Conservation (phyloP, 2,797 vertebrate species). For the Parambassis ranga region DNA sequence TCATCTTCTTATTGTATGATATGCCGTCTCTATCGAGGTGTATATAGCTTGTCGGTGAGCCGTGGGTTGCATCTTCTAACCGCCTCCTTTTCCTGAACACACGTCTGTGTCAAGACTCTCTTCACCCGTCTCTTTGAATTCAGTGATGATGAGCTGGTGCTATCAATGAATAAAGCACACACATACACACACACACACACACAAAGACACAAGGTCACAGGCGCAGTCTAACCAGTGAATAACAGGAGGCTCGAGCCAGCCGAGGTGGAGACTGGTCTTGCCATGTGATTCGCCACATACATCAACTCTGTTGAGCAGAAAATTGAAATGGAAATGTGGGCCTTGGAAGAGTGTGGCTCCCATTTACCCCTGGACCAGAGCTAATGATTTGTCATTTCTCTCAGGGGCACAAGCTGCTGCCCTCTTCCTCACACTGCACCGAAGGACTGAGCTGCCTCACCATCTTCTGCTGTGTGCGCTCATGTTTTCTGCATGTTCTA, state of each 20-base stretch:
- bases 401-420: slow-evolving; percentile 70
- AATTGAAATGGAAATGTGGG: slow-evolving; percentile 86
- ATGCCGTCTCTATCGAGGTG: background rate
- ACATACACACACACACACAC: slow-evolving; percentile 5
- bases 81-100: background rate
- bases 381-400: slow-evolving; percentile 83
- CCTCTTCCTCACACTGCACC: slow-evolving; percentile 55
- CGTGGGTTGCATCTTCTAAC: no score
- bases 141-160: slow-evolving; percentile 14
- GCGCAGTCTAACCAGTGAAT: slow-evolving; percentile 67
- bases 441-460: slow-evolving; percentile 25
- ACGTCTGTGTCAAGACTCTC: background rate
- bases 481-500: background rate
- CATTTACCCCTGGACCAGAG: slow-evolving; percentile 78
- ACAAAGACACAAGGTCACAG: slow-evolving; percentile 70
- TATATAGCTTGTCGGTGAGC: background rate
- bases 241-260: slow-evolving; percentile 58
- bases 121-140: slow-evolving; percentile 36
- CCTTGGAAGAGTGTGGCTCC: slow-evolving; percentile 80
- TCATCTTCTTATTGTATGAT: background rate
- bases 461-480: background rate
- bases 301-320: slow-evolving; percentile 85
- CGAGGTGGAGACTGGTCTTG: slow-evolving; percentile 56
- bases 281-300: slow-evolving; percentile 79
- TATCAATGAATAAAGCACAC: slow-evolving; percentile 1